Evolutionary conservation across 2,113 vertebrate genomes (phyloP).

Genomic region (Mixornis gularis): DNA sequence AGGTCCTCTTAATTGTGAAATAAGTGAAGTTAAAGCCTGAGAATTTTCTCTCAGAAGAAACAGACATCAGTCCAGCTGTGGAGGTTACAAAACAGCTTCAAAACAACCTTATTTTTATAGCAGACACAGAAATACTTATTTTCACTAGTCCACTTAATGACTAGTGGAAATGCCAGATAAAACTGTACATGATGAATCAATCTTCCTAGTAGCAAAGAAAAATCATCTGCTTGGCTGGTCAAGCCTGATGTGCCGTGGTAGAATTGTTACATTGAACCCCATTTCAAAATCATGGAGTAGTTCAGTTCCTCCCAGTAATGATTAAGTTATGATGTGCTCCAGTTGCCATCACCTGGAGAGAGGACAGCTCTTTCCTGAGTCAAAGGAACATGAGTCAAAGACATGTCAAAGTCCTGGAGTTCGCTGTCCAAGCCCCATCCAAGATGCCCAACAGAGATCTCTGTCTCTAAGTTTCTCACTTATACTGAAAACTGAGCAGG

Average conservation of each 20-base stretch:
- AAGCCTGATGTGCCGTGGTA: neutral
- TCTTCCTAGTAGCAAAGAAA: neutral
- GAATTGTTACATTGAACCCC: neutral
- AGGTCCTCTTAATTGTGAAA: neutral
- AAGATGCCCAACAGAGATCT: neutral
- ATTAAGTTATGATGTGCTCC: neutral
- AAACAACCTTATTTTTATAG: neutral
- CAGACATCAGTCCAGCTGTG: neutral
- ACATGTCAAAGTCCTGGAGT: neutral
- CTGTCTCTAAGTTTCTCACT: neutral
- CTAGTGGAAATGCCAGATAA: neutral
- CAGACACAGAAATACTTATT: neutral
- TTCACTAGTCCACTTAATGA: neutral
- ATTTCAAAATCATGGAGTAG: neutral
- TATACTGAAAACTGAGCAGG: neutral
- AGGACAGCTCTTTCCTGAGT: neutral
- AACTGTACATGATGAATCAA: neutral
- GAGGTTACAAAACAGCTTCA: neutral
- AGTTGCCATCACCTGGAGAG: neutral
- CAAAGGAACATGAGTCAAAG: too few species aligned
- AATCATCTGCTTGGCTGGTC: neutral
- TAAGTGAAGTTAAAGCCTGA: neutral
- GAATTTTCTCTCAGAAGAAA: neutral
- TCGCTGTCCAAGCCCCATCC: neutral
- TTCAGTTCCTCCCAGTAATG: constrained; percentile 12